Percentiles rank a stretch among this genome's conserved stretches.
phyloP scores from a whole-genome alignment of 2,113 vertebrate genomes.

The Callocephalon fimbriatum region DNA sequence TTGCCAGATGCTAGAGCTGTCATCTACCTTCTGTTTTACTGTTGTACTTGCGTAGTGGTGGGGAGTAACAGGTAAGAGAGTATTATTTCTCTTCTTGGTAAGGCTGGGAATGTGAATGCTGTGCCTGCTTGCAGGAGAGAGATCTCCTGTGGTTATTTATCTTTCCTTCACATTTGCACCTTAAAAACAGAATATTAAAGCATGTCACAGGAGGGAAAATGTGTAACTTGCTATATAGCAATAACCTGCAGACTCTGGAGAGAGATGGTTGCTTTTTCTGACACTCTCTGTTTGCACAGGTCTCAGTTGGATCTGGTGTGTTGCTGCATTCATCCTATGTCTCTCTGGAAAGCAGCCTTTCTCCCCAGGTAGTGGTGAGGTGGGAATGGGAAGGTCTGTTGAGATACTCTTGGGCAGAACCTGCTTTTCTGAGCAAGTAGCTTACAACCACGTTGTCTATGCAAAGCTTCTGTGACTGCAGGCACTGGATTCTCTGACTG shows the following conservation, averaged over 20 bases:
- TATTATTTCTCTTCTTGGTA: neutral
- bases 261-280: neutral
- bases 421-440: neutral
- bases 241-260: neutral
- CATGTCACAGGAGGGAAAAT: rapidly evolving
- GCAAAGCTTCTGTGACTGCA: neutral
- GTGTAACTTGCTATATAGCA: neutral
- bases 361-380: neutral
- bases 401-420: neutral
- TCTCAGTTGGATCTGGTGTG: neutral
- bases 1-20: rapidly evolving
- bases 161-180: rapidly evolving
- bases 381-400: neutral
- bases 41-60: too few relatives aligned
- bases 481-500: neutral
- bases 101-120: neutral
- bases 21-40: rapidly evolving
- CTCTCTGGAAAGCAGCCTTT: neutral
- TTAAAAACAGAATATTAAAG: neutral
- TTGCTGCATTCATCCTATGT: rapidly evolving
- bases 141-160: neutral
- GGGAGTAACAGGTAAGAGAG: neutral
- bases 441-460: rapidly evolving
- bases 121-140: rapidly evolving
- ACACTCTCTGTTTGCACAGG: rapidly evolving